phyloP scores from a whole-genome alignment of 2,888 invertebrate species.

The Leptinotarsa peninsularis region DNA sequence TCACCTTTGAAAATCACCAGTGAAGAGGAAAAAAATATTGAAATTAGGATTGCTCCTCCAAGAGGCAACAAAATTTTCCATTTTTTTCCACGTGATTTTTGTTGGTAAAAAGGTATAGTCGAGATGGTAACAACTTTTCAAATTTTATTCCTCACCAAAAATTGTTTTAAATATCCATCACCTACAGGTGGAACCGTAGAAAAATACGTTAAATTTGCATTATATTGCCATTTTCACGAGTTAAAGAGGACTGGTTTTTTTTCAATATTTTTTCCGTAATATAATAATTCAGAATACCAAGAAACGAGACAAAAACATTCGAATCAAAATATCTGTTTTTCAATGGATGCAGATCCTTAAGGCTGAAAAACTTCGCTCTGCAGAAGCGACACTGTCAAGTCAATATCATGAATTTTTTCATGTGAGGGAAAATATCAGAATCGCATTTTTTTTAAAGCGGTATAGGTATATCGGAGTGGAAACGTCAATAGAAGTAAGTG shows the following conservation, averaged over 20 bases:
- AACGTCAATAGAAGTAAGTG: not conserved
- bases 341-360: not conserved
- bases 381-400: not conserved
- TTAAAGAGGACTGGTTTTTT: not conserved
- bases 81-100: not conserved
- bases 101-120: not conserved
- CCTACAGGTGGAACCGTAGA: not conserved
- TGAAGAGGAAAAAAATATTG: not conserved
- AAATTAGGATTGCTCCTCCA: not conserved
- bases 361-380: not conserved
- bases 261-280: not conserved
- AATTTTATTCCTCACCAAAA: conserved; percentile 1
- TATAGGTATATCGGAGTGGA: not conserved
- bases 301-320: not conserved
- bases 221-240: not conserved
- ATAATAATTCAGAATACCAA: not conserved
- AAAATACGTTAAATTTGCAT: not conserved
- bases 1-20: not conserved
- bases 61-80: not conserved
- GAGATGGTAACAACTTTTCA: not conserved
- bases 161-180: not conserved
- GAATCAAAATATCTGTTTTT: conserved; percentile 1
- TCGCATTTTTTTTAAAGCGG: not conserved
- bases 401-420: not conserved
- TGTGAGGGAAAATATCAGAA: not conserved